Base-by-base conservation (phyloP, 2,888 invertebrate genomes). In the Agelastica alni region DNA sequence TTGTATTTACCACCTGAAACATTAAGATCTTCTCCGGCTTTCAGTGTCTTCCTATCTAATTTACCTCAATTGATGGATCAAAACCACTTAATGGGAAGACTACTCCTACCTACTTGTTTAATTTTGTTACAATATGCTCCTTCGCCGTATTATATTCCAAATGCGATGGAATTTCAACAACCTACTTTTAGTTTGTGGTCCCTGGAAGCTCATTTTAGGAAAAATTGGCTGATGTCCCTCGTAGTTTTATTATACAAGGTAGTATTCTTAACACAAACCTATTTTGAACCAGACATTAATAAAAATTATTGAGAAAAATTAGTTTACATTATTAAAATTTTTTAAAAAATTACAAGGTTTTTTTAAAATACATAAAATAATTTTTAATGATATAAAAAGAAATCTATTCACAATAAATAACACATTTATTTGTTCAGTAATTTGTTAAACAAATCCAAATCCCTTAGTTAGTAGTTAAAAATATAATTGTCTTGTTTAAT, bases 241-340 rank as follows among this genome's bases (percentile, higher is more conserved):
- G 85, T 97, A 9, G 93, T 98, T 9, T 86, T 98, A 48, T 81
- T 99, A 1, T 99, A 99, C 73, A 99, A 99, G 87, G 95, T 49
- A 49, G 10, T n/a, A 20, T 10, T 2, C n/a, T n/a, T n/a, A n/a
- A n/a, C n/a, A n/a, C n/a, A n/a, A n/a, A n/a, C n/a, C n/a, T n/a
- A n/a, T n/a, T n/a, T n/a, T n/a, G n/a, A n/a, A n/a, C n/a, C n/a
- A n/a, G n/a, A n/a, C n/a, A n/a, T n/a, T n/a, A n/a, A n/a, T n/a
- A n/a, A n/a, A n/a, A n/a, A n/a, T n/a, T n/a, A n/a, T n/a, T n/a
- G n/a, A n/a, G n/a, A n/a, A n/a, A n/a, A n/a, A n/a, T n/a, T n/a
- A n/a, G n/a, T n/a, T n/a, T n/a, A n/a, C n/a, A n/a, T n/a, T n/a
- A n/a, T n/a, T n/a, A n/a, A n/a, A n/a, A n/a, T n/a, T n/a, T n/a